Conservation (phyloP, 1,140 invertebrate species). For the Caenorhabditis briggsae region DNA sequence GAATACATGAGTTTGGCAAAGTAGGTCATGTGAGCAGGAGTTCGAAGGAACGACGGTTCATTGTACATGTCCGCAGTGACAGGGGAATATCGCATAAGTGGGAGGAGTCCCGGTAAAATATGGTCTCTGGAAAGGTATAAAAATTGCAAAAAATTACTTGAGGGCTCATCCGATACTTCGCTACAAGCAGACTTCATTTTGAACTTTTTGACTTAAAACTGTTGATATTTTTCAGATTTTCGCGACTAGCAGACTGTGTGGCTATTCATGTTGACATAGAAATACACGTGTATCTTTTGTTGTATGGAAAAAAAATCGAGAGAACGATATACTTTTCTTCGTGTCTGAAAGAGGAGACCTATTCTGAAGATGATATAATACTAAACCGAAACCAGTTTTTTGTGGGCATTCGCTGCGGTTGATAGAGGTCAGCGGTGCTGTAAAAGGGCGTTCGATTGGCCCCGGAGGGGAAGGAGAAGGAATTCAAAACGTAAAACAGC, state of each 20-base stretch:
- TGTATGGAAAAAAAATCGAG: too few species aligned
- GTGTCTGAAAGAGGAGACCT: neutral
- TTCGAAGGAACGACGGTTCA: constrained; percentile 91
- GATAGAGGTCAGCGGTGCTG: constrained; percentile 1
- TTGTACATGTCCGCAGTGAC: constrained; percentile 94
- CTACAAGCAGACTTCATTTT: too few species aligned
- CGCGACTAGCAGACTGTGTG: too few species aligned
- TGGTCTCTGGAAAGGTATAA: constrained; percentile 84
- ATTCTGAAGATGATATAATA: neutral
- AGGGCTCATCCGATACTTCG: too few species aligned
- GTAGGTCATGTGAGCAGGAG: constrained; percentile 87
- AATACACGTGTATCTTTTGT: too few species aligned
- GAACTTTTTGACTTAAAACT: too few species aligned
- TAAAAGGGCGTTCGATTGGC: constrained; percentile 2
- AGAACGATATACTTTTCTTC: too few species aligned
- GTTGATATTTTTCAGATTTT: too few species aligned
- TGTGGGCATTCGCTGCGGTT: constrained; percentile 67
- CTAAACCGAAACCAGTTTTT: neutral
- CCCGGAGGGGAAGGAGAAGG: neutral
- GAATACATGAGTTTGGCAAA: constrained; percentile 91
- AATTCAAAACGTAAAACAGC: constrained; percentile 21
- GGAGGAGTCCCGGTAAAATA: constrained; percentile 88
- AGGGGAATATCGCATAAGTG: constrained; percentile 87
- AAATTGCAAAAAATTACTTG: neutral
- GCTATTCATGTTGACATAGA: too few species aligned